Percentiles rank a stretch among this genome's conserved stretches.
Evolutionary conservation across 2,113 vertebrate genomes (phyloP).

Genomic region (Glaucomys volans): DNA sequence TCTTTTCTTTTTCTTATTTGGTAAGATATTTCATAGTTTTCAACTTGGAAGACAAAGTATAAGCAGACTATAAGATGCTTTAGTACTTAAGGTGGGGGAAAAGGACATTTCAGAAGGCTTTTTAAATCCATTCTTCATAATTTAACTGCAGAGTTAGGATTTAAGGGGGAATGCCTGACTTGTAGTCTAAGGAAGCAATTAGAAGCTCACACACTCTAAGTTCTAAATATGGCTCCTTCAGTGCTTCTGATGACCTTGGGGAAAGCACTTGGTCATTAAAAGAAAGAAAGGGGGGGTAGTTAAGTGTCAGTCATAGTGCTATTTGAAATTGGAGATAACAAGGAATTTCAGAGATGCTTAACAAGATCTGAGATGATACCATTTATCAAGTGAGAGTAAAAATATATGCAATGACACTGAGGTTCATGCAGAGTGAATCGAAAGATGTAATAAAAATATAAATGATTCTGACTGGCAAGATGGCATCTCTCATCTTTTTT

Average conservation of each 20-base stretch:
- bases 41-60: not conserved
- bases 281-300: not conserved
- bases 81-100: not conserved
- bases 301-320: constrained; percentile 42
- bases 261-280: constrained; percentile 40
- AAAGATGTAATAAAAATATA: constrained; percentile 49
- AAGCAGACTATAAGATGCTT: not conserved
- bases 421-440: constrained; percentile 28
- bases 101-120: not conserved
- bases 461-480: constrained; percentile 13
- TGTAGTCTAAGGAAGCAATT: constrained; percentile 18
- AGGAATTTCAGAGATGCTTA: constrained; percentile 22
- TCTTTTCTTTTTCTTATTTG: not conserved
- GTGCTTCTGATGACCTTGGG: constrained; percentile 39
- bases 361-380: not conserved
- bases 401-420: not conserved
- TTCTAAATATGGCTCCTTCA: constrained; percentile 22
- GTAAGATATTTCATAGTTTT: not conserved
- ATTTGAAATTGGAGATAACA: constrained; percentile 30
- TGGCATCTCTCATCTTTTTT: not conserved
- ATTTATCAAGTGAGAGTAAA: constrained; percentile 45
- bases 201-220: constrained; percentile 3
- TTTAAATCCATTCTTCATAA: not conserved
- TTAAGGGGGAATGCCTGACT: not conserved
- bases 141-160: not conserved